Base-by-base conservation (phyloP, 2,888 invertebrate species). In the Plusia festucae region DNA sequence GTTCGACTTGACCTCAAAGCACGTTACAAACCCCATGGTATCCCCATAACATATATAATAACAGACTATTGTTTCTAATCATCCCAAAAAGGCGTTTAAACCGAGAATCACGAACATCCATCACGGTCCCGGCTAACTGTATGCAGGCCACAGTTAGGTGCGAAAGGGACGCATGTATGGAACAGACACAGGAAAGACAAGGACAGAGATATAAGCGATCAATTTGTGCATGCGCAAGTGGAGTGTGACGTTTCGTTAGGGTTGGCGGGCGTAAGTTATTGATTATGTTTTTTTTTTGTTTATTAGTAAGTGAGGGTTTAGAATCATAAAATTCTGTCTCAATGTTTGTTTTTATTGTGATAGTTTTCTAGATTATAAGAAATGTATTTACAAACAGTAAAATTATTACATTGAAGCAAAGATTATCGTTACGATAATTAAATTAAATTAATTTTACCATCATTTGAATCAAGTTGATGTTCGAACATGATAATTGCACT, bases 201-300 rank as follows among this genome's bases (percentile, higher is more conserved):
- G 81, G 83, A 83, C 67, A 59, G 77, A 54, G 57, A 46, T 66
- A 61, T 71, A 60, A 82, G 81, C 88, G 88, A 91, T 92, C 90
- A 91, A 91, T 91, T 91, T 90, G 91, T 88, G 89, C 90, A 87
- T 86, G 87, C 85, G 85, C 89, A 91, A 92, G 89, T 92, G 91
- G 91, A 91, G 88, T 92, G 92, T 91, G 90, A 91, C 89, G 86
- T 78, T 71, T 62, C 46, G 20, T 18, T 82, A 91, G 91, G 92
- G 92, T 61, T 91, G 89, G 11, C 85, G 58, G 18, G 6, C 13
- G 1, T 46, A 20, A 32, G 62, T 71, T 69, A 66, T 76, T 76
- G 49, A 8, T 18, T 65, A 27, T 13, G 0, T 16, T 30, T 32
- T 11, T 16, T n/a, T 16, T 22, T 16, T 8, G 8, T 4, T 46